Evolutionary conservation across 1,140 invertebrate species (phyloP).

Genomic region (Anoplophora glabripennis): DNA sequence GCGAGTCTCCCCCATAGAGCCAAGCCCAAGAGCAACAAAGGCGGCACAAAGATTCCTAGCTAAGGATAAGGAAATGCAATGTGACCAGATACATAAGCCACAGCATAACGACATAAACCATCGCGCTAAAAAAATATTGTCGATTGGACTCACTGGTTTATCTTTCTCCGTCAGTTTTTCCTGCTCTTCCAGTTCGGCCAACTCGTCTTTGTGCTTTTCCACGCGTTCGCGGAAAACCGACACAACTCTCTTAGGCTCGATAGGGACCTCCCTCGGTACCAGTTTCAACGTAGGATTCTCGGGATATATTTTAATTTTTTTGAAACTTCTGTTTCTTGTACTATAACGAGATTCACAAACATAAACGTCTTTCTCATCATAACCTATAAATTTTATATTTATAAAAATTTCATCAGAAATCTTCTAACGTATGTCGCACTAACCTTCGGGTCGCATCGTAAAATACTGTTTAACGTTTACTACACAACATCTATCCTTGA

Average conservation of each 20-base stretch:
- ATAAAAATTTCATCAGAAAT: background rate
- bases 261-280: slow-evolving; percentile 65
- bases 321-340: slow-evolving; percentile 79
- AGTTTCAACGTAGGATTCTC: slow-evolving; percentile 65
- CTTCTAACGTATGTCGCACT: slow-evolving; percentile 2
- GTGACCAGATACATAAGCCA: too few relatives aligned
- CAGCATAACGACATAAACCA: too few relatives aligned
- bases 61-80: too few relatives aligned
- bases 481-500: slow-evolving; percentile 90
- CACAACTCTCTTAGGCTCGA: slow-evolving; percentile 83
- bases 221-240: slow-evolving; percentile 91
- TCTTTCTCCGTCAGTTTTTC: slow-evolving; percentile 77
- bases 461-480: slow-evolving; percentile 96
- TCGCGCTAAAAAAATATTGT: too few relatives aligned
- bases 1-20: too few relatives aligned
- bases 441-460: slow-evolving; percentile 77
- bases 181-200: slow-evolving; percentile 78
- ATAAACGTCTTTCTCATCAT: slow-evolving; percentile 92
- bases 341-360: slow-evolving; percentile 96
- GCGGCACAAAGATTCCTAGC: too few relatives aligned
- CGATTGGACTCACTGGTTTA: slow-evolving; percentile 68
- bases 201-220: slow-evolving; percentile 87
- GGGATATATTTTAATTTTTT: slow-evolving; percentile 88
- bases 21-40: too few relatives aligned
- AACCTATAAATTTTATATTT: slow-evolving; percentile 51